Percentiles rank a stretch among this genome's conserved stretches.
These are phyloP conservation scores for Porphyrio hochstetteri DNA, from an alignment of 2,113 vertebrate species.

Conservation along the genomic window DNA sequence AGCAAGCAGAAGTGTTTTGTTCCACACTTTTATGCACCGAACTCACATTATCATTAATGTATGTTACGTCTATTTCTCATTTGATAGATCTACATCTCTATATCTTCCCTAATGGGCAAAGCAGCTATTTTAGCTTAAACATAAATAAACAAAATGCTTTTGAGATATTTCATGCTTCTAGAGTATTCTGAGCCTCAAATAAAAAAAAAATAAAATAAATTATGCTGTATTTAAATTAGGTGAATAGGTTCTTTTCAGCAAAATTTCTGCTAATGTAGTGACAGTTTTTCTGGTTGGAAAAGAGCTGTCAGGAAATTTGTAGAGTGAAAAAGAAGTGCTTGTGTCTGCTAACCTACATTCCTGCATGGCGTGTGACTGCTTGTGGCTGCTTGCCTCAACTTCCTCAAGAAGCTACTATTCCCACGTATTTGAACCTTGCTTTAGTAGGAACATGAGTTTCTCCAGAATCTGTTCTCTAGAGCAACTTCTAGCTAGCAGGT, in stretches of 20 bases:
- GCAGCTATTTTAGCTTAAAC: background rate
- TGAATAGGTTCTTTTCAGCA: background rate
- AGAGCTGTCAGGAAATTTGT: background rate
- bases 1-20: background rate
- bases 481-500: background rate
- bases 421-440: background rate
- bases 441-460: background rate
- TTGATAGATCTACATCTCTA: background rate
- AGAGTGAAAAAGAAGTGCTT: background rate
- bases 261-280: background rate
- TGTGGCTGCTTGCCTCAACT: background rate
- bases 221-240: background rate
- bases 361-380: background rate
- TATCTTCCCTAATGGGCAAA: background rate
- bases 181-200: background rate
- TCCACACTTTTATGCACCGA: background rate
- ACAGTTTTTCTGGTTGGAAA: background rate
- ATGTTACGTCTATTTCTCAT: background rate
- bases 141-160: background rate
- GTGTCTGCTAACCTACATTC: background rate
- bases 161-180: background rate
- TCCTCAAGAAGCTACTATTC: background rate
- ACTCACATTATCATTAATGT: background rate
- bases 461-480: background rate
- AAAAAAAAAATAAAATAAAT: background rate